Percentiles rank a stretch among this genome's conserved stretches.
phyloP scores from a whole-genome alignment of 2,113 vertebrate species.

The Syngnathus scovelli region DNA sequence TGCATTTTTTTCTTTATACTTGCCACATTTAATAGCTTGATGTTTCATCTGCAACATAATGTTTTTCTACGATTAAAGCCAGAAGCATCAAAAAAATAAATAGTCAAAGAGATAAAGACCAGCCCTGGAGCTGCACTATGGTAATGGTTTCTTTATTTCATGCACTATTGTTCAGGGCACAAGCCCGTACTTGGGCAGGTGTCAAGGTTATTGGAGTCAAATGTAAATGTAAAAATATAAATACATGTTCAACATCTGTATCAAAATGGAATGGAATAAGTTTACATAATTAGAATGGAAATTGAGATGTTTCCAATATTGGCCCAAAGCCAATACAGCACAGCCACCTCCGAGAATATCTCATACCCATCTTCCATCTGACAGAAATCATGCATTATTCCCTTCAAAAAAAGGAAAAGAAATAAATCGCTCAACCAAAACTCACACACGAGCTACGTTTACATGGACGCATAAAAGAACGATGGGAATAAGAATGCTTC shows the following conservation, averaged over 20 bases:
- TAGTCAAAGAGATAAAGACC: slow-evolving; percentile 49
- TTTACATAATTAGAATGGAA: slow-evolving; percentile 41
- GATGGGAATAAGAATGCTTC: too few species aligned
- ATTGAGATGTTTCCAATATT: slow-evolving; percentile 33
- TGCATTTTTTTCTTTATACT: slow-evolving; percentile 17
- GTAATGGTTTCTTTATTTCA: slow-evolving; percentile 59
- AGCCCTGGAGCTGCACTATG: slow-evolving; percentile 44
- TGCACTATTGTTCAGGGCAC: slow-evolving; percentile 26
- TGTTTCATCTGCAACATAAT: slow-evolving; percentile 36
- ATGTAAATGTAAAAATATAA: slow-evolving; percentile 28
- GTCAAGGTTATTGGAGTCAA: slow-evolving; percentile 29
- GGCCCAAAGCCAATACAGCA: slow-evolving; percentile 22
- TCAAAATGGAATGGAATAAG: slow-evolving; percentile 32
- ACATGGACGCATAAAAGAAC: too few species aligned
- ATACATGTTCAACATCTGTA: slow-evolving; percentile 8
- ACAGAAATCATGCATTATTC: neutral
- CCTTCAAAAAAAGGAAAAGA: neutral
- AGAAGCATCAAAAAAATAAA: slow-evolving; percentile 54
- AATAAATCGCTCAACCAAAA: too few species aligned
- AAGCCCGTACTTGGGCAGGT: slow-evolving; percentile 28
- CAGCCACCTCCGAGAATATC: neutral
- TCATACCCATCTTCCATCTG: neutral
- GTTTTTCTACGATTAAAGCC: slow-evolving; percentile 52
- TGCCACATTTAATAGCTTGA: slow-evolving; percentile 50
- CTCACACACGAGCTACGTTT: too few species aligned